Conservation (phyloP, 2,113 vertebrate species). For the Actinemys pallida region DNA sequence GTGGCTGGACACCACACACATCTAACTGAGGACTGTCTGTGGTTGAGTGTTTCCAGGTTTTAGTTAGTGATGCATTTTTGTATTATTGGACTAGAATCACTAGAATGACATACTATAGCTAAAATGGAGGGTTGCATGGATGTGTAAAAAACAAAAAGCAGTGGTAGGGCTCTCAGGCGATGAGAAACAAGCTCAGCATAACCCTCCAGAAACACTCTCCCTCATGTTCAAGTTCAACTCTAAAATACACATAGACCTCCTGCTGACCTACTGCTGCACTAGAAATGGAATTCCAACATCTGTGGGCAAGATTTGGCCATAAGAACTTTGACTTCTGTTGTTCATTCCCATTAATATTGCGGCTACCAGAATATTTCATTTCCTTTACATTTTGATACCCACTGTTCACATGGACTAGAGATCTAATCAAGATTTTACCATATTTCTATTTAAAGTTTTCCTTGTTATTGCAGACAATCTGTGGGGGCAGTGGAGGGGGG, state of each 20-base stretch:
- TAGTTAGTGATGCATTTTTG: background rate
- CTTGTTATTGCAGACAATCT: background rate
- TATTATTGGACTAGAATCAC: background rate
- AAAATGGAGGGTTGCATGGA: accelerated
- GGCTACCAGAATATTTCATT: background rate
- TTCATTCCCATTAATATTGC: background rate
- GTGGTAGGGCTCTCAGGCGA: background rate
- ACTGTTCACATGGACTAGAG: accelerated
- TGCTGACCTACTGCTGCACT: background rate
- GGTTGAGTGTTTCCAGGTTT: background rate
- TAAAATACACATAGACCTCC: background rate
- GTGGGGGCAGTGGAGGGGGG: background rate
- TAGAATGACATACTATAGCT: background rate
- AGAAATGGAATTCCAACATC: background rate
- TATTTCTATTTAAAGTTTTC: background rate
- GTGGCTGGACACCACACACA: background rate
- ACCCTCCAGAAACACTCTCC: background rate
- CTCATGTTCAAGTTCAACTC: background rate
- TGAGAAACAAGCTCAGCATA: background rate
- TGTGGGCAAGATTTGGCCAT: background rate
- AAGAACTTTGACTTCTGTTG: background rate
- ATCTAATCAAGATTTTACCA: background rate
- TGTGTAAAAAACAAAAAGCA: background rate
- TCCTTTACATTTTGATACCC: background rate
- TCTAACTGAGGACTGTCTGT: background rate